Evolutionary conservation across 2,797 vertebrate genomes (phyloP).

Genomic region (Channa striata): DNA sequence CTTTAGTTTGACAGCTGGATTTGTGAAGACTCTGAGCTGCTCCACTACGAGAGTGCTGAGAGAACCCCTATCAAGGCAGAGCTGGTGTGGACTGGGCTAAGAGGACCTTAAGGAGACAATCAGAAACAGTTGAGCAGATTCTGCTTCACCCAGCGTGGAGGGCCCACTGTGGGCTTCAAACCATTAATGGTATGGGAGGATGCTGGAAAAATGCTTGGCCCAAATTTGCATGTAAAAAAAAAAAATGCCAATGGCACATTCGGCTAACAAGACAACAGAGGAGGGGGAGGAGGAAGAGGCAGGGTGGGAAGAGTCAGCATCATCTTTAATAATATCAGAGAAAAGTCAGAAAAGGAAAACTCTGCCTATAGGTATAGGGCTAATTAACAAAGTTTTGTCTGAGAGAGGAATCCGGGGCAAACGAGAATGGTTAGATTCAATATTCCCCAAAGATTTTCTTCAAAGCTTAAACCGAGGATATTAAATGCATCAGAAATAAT

Average conservation of each 20-base stretch:
- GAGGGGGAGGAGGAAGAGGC: slow-evolving; percentile 63
- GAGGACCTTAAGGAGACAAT: slow-evolving; percentile 74
- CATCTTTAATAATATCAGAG: slow-evolving; percentile 81
- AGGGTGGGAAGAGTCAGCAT: slow-evolving; percentile 79
- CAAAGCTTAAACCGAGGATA: slow-evolving; percentile 85
- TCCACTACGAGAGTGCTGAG: slow-evolving; percentile 62
- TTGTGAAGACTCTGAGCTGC: slow-evolving; percentile 78
- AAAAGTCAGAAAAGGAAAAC: slow-evolving; percentile 79
- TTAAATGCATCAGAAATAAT: slow-evolving; percentile 87
- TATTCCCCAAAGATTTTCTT: slow-evolving; percentile 86
- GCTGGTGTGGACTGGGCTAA: slow-evolving; percentile 69
- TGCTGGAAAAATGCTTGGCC: slow-evolving; percentile 79
- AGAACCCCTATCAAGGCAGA: slow-evolving; percentile 62
- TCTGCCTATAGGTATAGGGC: slow-evolving; percentile 85
- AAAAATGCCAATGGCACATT: slow-evolving; percentile 78
- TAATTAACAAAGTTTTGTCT: slow-evolving; percentile 89
- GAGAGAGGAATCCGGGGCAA: slow-evolving; percentile 80
- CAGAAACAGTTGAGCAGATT: slow-evolving; percentile 60
- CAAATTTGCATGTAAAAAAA: slow-evolving; percentile 80
- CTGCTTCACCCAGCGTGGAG: slow-evolving; percentile 50
- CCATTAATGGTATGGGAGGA: slow-evolving; percentile 81
- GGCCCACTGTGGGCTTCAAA: slow-evolving; percentile 76
- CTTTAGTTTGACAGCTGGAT: slow-evolving; percentile 76
- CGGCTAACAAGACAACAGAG: slow-evolving; percentile 84
- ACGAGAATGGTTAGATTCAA: slow-evolving; percentile 84